Conservation (phyloP, 37 sponge, comb jelly and placozoan species). For the Trichoplax adhaerens region DNA sequence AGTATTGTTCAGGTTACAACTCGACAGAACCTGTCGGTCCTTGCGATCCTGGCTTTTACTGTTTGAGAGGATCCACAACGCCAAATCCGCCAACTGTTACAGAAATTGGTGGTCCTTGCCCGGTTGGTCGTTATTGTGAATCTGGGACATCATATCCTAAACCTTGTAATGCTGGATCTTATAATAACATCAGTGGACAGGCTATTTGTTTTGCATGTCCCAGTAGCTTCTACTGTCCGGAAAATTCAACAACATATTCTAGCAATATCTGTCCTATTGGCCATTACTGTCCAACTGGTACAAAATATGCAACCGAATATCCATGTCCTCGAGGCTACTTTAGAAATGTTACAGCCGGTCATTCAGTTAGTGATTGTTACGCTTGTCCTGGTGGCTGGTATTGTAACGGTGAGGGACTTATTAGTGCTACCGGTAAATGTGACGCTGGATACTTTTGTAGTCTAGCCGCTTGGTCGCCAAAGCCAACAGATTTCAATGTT, state of each 20-base stretch:
- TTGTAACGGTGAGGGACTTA: constrained; percentile 13
- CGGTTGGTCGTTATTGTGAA: constrained; percentile 4
- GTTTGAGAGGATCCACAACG: neutral
- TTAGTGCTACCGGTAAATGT: constrained; percentile 1
- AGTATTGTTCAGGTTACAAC: too few species aligned
- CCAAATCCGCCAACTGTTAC: too few species aligned
- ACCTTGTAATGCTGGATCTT: too few species aligned
- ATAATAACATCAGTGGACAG: too few species aligned
- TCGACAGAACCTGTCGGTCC: too few species aligned
- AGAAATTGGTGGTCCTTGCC: neutral
- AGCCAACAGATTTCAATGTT: too few species aligned
- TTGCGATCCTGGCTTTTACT: constrained; percentile 7
- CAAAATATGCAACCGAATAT: neutral
- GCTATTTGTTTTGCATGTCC: too few species aligned
- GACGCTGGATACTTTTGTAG: constrained; percentile 20
- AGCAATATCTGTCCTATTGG: constrained; percentile 14
- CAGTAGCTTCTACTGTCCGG: constrained; percentile 9
- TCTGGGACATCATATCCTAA: neutral
- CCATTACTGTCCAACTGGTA: constrained; percentile 16
- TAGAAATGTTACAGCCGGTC: too few species aligned
- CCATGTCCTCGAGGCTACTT: too few species aligned
- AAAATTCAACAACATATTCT: constrained; percentile 1
- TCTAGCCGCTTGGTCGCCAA: neutral
- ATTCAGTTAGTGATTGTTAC: too few species aligned
- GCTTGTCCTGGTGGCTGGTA: constrained; percentile 16